phyloP scores from a whole-genome alignment of 2,797 vertebrate species.

The Hephaestus fuliginosus region DNA sequence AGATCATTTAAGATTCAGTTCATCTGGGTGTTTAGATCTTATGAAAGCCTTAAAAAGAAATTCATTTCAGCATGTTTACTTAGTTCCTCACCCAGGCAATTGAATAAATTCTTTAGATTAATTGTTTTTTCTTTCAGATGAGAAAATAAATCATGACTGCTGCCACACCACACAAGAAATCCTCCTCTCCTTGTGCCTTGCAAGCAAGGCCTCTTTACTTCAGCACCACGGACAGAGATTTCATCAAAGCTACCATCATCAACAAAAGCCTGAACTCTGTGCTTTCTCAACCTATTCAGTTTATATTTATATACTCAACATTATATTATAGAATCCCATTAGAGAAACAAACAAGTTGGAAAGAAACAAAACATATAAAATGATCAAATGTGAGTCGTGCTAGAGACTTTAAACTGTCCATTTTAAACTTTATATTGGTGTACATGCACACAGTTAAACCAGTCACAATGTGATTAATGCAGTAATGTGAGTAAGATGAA shows the following conservation, averaged over 20 bases:
- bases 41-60: background rate
- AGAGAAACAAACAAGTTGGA: background rate
- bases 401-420: background rate
- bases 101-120: background rate
- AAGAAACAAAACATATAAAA: background rate
- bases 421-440: conserved; percentile 6
- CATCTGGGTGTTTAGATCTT: background rate
- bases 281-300: background rate
- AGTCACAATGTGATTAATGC: conserved; percentile 19
- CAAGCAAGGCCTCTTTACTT: background rate
- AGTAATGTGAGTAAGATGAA: conserved; percentile 13
- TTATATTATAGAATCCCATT: background rate
- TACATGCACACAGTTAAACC: conserved; percentile 9
- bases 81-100: background rate
- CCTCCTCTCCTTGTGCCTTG: background rate
- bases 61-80: background rate
- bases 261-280: background rate
- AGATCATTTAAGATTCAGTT: background rate
- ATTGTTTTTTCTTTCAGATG: background rate
- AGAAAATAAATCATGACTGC: background rate
- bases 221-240: conserved; percentile 54
- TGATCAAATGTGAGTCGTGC: background rate
- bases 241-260: background rate
- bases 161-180: background rate
- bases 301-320: background rate